These are phyloP conservation scores for Silurus meridionalis DNA, from an alignment of 2,113 vertebrate genomes.

Conservation along the genomic window DNA sequence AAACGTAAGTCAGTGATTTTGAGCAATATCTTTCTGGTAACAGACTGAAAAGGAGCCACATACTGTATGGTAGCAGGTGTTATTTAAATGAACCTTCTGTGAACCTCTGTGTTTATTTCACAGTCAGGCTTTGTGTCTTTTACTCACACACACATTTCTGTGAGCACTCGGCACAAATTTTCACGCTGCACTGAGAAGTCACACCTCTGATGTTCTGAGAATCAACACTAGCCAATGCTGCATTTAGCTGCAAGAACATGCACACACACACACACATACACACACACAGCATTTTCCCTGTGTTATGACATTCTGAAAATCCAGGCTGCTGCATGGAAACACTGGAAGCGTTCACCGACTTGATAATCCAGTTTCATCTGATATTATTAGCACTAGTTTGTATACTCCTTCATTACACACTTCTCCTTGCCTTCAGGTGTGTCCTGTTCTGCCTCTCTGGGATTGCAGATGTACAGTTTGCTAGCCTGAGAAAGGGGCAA, in stretches of 20 bases:
- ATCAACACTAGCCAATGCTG: slow-evolving; percentile 20
- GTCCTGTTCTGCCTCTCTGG: neutral
- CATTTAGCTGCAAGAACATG: neutral
- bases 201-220: slow-evolving; percentile 27
- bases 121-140: neutral
- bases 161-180: neutral
- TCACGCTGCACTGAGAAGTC: slow-evolving; percentile 34
- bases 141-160: neutral
- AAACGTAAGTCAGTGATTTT: too few species aligned
- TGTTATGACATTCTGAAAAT: neutral
- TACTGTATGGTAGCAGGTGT: too few species aligned
- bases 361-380: neutral
- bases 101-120: neutral
- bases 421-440: neutral
- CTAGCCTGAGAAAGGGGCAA: neutral
- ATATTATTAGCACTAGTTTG: neutral
- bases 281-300: neutral
- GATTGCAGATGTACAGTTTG: neutral
- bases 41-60: too few species aligned
- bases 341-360: neutral
- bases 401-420: neutral
- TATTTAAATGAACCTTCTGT: slow-evolving; percentile 8
- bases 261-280: neutral
- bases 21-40: too few species aligned
- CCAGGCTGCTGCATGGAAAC: neutral